These are phyloP conservation scores for Microtus pennsylvanicus DNA, from an alignment of 2,113 vertebrate genomes.

Conservation along the genomic window DNA sequence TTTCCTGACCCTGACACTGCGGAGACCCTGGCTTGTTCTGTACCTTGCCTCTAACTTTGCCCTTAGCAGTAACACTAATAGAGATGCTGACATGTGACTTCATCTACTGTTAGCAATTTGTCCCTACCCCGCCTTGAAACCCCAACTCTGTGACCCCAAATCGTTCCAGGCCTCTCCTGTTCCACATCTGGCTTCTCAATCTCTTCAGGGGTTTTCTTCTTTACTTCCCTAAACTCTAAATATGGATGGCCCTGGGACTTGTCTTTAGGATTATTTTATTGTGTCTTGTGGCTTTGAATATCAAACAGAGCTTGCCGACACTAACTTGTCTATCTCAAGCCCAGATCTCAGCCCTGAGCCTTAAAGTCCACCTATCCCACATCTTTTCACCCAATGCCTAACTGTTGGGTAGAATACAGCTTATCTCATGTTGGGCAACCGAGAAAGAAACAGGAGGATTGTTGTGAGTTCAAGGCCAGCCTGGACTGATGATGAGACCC, in stretches of 20 bases:
- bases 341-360: neutral
- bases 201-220: neutral
- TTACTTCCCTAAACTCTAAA: neutral
- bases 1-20: neutral
- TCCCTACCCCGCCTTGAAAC: neutral
- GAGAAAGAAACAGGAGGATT: neutral
- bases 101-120: neutral
- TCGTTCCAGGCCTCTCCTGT: neutral
- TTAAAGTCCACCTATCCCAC: neutral
- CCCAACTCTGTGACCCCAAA: neutral
- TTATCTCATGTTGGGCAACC: neutral
- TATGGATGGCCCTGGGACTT: no score
- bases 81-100: neutral
- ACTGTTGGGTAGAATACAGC: neutral
- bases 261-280: neutral
- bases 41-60: neutral
- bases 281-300: neutral
- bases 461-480: neutral
- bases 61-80: no score
- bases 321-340: neutral
- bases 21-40: neutral
- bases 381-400: neutral
- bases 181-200: neutral
- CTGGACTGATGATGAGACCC: neutral
- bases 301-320: no score